phyloP scores from a whole-genome alignment of 2,797 vertebrate genomes.

The Arremon aurantiirostris region DNA sequence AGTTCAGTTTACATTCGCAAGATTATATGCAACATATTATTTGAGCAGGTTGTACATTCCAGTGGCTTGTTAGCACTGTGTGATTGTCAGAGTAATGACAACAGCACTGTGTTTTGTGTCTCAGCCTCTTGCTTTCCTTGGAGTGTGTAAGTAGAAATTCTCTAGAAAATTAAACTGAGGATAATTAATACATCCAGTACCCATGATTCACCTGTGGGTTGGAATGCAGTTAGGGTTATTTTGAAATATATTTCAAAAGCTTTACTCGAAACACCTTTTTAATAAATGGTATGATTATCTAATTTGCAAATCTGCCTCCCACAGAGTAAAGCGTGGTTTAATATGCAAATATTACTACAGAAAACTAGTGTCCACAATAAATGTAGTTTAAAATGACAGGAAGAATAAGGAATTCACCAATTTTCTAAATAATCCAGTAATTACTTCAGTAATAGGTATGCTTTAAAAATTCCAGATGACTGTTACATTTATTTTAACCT shows the following conservation, averaged over 20 bases:
- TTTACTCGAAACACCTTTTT: not conserved
- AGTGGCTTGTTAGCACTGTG: not conserved
- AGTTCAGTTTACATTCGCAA: not conserved
- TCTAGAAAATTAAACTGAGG: not conserved
- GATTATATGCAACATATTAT: not conserved
- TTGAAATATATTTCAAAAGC: not conserved
- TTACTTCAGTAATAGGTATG: not conserved
- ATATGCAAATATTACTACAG: not conserved
- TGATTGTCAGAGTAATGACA: not conserved
- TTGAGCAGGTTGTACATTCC: not conserved
- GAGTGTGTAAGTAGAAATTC: not conserved
- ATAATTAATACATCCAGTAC: not conserved
- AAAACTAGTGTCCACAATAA: not conserved
- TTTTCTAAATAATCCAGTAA: not conserved
- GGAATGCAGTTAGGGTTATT: not conserved
- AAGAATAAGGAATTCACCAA: not conserved
- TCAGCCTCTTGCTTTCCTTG: not conserved
- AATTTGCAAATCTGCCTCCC: slow-evolving; percentile 7
- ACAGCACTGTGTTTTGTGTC: not conserved
- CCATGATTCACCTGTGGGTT: not conserved
- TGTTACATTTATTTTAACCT: not conserved
- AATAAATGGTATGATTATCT: slow-evolving; percentile 33
- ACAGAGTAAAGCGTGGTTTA: not conserved
- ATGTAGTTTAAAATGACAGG: not conserved
- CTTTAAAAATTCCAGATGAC: not conserved